Percentiles rank a stretch among this genome's conserved stretches.
Evolutionary conservation across 2,113 vertebrate species (phyloP).

Genomic region (Centropus bengalensis): DNA sequence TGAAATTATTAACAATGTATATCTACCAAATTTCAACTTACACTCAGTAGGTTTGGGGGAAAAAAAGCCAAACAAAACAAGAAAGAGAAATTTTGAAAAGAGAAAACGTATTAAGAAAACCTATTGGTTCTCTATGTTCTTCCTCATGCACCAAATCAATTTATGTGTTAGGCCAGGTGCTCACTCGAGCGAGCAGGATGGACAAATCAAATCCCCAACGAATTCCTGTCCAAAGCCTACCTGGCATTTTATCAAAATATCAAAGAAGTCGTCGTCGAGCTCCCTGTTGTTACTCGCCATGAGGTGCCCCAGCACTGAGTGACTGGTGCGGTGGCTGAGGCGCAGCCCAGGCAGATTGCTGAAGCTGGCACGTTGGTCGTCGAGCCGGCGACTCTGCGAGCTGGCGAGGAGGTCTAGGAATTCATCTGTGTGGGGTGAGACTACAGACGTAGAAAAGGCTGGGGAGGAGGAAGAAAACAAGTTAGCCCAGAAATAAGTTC

Average conservation of each 20-base stretch:
- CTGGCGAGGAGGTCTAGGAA: conserved; percentile 91
- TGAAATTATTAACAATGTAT: neutral
- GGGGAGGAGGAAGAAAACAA: neutral
- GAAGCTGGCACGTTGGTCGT: conserved; percentile 85
- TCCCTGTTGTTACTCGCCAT: conserved; percentile 80
- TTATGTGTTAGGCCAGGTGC: neutral
- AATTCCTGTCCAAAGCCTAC: conserved; percentile 44
- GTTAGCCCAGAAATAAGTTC: neutral
- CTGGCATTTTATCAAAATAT: conserved; percentile 93
- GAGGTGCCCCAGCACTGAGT: conserved; percentile 82
- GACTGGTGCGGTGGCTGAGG: conserved; percentile 75
- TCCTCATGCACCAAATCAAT: neutral
- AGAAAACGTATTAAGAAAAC: neutral
- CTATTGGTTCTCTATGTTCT: accelerated
- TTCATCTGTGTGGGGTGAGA: conserved; percentile 84
- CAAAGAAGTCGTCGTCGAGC: conserved; percentile 93
- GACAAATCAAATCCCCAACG: neutral
- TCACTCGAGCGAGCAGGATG: neutral
- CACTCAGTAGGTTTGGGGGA: neutral
- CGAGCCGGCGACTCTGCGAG: conserved; percentile 86
- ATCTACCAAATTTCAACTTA: neutral
- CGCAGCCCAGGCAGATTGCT: conserved; percentile 85
- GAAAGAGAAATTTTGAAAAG: neutral
- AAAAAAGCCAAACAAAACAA: neutral
- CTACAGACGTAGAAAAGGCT: conserved; percentile 81